Base-by-base conservation (phyloP, 2,888 invertebrate species). In the Phyllotreta cruciferae region DNA sequence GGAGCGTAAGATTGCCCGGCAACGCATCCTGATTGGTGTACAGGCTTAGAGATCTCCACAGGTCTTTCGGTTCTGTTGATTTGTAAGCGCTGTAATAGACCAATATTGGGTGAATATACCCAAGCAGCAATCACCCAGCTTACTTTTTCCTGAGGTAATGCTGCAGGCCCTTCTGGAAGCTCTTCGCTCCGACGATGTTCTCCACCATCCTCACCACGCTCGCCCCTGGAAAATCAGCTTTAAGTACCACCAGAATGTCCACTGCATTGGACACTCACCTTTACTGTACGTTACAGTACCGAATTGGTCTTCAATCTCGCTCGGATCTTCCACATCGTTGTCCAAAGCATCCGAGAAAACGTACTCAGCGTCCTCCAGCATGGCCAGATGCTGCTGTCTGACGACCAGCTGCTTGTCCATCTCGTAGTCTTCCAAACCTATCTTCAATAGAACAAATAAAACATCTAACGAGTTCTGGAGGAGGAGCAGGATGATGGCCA, bases 331-430 rank as follows among this genome's bases (percentile, higher is more conserved):
- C 0, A 88, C 76, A 53, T 85, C 82, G 1, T 72, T 70, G 14
- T 83, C 86, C 69, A 92, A 78, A 0, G 92, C 84, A 55, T 87
- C 86, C 0, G 87, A 84, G 11, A 79, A 80, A 14, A 80, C 76
- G 0, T 83, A 79, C 4, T 24, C 24, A 8, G 88, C 84, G 73
- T 92, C 92, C 66, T 78, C 77, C 0, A 80, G 78, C 60, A 91
- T 81, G 3, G 88, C 85, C 0, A 83, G 78, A 69, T 92, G 92
- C 0, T 91, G 72, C 75, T 90, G 88, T 63, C 89, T 88, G 0
- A 85, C 82, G 0, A 91, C 86, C 72, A 92, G 92, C 72, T 92
- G 90, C 7, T 86, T 85, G 24, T 84, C 85, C 64, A 91, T 75
- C 37, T 87, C 86, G 60, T 38, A 52, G 47, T 36, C 4, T 24